A percentile compares a stretch with the other conserved stretches of the same genome.
phyloP scores from a whole-genome alignment of 2,113 vertebrate species.

The Phalacrocorax brasilianus region DNA sequence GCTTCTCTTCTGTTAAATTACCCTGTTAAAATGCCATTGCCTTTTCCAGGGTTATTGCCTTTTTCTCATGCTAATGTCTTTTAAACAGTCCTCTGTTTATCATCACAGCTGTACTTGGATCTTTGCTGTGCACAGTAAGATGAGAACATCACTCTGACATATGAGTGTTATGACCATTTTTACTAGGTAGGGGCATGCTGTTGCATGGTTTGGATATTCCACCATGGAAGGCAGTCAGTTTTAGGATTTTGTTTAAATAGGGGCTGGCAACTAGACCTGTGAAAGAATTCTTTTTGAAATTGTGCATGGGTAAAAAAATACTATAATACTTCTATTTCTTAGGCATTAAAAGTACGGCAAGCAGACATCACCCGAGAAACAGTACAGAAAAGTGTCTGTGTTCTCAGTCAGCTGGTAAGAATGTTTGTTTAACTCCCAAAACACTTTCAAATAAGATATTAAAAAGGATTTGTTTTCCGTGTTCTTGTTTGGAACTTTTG shows the following conservation, averaged over 20 bases:
- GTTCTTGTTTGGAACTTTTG: neutral
- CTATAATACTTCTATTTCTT: conserved; percentile 20
- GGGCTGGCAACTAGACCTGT: neutral
- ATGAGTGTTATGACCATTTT: neutral
- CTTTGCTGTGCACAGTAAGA: neutral
- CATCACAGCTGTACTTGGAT: neutral
- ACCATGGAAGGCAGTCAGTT: neutral
- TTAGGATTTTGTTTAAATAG: neutral
- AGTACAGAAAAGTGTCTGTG: conserved; percentile 98
- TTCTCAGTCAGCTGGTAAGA: conserved; percentile 96
- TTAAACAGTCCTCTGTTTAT: neutral
- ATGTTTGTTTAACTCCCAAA: neutral
- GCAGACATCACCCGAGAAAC: conserved; percentile 97
- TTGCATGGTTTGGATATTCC: neutral
- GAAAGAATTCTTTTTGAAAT: neutral
- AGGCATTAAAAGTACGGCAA: conserved; percentile 94
- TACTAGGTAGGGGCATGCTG: neutral
- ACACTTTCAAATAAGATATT: neutral
- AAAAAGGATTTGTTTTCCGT: neutral
- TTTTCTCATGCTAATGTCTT: neutral
- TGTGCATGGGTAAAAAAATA: neutral
- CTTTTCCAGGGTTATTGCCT: neutral
- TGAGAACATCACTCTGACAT: neutral
- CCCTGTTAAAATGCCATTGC: neutral
- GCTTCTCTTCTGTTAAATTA: neutral